Percentiles rank a stretch among this genome's conserved stretches.
These are phyloP conservation scores for Antheraea assamensis DNA, from an alignment of 2,888 invertebrate species.

Conservation along the genomic window DNA sequence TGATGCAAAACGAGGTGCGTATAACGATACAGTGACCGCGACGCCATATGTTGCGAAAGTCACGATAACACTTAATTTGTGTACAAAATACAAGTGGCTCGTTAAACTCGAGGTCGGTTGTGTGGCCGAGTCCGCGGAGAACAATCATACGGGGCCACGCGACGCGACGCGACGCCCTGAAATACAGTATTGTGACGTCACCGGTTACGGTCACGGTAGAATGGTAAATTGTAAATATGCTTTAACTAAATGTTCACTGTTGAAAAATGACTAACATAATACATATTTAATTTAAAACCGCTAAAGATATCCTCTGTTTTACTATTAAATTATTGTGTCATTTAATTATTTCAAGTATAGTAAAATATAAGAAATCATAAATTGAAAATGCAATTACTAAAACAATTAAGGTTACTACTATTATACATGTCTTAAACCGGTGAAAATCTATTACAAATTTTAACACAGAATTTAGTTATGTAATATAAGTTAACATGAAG, in stretches of 20 bases:
- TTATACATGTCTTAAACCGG: no score
- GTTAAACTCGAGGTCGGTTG: conserved; percentile 54
- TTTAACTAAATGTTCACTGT: not conserved
- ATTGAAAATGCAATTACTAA: no score
- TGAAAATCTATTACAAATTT: no score
- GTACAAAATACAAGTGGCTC: conserved; percentile 50
- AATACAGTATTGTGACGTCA: conserved; percentile 12
- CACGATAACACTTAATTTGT: conserved; percentile 11
- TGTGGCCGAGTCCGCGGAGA: conserved; percentile 4
- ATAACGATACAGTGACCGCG: conserved; percentile 16
- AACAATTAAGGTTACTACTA: no score
- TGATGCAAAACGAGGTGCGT: conserved; percentile 12
- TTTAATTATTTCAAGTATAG: no score
- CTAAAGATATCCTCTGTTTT: no score
- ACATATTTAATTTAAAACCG: not conserved
- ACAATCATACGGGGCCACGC: conserved; percentile 48
- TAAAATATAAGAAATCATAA: not conserved
- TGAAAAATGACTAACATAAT: not conserved
- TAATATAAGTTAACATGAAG: no score
- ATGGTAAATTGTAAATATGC: not conserved
- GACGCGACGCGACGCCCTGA: conserved; percentile 54
- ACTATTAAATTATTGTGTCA: no score
- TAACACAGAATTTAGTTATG: no score
- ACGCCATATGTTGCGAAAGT: conserved; percentile 14
- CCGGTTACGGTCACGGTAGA: not conserved